phyloP scores from a whole-genome alignment of 1,140 invertebrate genomes.

The Antheraea pernyi region DNA sequence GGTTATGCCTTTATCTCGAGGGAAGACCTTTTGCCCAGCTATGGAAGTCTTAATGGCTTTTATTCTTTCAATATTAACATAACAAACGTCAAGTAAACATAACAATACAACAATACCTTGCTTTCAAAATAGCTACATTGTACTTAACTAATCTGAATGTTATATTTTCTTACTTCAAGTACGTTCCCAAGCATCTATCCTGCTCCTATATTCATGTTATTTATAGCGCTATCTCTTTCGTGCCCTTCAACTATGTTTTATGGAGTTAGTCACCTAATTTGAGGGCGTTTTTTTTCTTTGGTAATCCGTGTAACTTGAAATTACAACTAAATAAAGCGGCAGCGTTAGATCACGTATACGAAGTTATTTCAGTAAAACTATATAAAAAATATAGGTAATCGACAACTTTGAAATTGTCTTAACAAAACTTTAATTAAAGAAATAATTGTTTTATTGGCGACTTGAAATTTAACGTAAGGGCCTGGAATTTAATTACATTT shows the following conservation, averaged over 20 bases:
- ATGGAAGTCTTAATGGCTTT: no score
- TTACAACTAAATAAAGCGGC: not conserved
- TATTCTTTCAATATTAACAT: no score
- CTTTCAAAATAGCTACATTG: not conserved
- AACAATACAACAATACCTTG: not conserved
- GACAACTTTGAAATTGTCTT: no score
- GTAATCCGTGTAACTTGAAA: not conserved
- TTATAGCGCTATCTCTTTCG: not conserved
- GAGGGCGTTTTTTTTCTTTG: not conserved
- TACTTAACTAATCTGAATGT: not conserved
- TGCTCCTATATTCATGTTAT: not conserved
- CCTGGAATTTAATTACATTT: no score
- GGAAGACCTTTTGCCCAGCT: no score
- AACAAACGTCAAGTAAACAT: no score
- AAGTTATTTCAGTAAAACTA: not conserved
- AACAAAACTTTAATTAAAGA: no score
- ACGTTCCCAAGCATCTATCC: not conserved
- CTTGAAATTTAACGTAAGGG: no score
- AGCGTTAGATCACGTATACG: no score
- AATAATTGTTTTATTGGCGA: no score
- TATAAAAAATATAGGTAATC: not conserved
- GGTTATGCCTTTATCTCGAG: no score
- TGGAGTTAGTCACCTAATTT: conserved; percentile 3
- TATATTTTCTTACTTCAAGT: not conserved
- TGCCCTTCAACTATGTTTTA: not conserved